Base-by-base conservation (phyloP, 1,140 invertebrate genomes). In the Charaxes varanes region DNA sequence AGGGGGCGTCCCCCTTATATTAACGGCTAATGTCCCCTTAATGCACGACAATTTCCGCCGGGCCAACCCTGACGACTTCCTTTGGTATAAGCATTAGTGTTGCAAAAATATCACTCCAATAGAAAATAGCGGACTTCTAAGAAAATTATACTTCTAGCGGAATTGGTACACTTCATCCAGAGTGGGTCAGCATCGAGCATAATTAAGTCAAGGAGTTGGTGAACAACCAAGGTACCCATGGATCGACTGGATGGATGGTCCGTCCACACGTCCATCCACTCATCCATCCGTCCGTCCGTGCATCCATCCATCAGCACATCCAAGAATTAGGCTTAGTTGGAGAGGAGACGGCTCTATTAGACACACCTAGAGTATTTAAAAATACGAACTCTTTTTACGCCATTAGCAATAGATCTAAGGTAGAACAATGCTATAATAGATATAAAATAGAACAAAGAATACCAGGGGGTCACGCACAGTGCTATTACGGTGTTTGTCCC, bases 41-140 rank as follows among this genome's bases (percentile, higher is more conserved):
- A 68, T 65, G 58, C 51, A 44, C 45, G 38, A 64, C 67, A 69
- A 71, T 76, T 70, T 76, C n/a, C n/a, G n/a, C n/a, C n/a, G n/a
- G n/a, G n/a, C n/a, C 36, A 44, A 40, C 53, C 41, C 51, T 59
- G 53, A 62, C 61, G 48, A 59, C 61, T 65, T 69, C 61, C 61
- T 46, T 34, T 28, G 26, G 21, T 43, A 34, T 43, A 12, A 21
- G 26, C 33, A 16, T 44, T 32, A 18, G 15, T 37, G 18, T 34
- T 18, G 47, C 41, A 44, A 43, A 50, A 44, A 33, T 33, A 27
- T 34, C 27, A 14, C 14, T 28, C 17, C 14, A 34, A 34, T 34
- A 22, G 12, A 18, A 8, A 4, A 8, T 22, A 7, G 14, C 5
- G 27, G 12, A 30, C 8, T 8, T 17, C 12, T 15, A 2, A 6